Evolutionary conservation across 2,113 vertebrate species (phyloP).

Genomic region (Otus sunia): DNA sequence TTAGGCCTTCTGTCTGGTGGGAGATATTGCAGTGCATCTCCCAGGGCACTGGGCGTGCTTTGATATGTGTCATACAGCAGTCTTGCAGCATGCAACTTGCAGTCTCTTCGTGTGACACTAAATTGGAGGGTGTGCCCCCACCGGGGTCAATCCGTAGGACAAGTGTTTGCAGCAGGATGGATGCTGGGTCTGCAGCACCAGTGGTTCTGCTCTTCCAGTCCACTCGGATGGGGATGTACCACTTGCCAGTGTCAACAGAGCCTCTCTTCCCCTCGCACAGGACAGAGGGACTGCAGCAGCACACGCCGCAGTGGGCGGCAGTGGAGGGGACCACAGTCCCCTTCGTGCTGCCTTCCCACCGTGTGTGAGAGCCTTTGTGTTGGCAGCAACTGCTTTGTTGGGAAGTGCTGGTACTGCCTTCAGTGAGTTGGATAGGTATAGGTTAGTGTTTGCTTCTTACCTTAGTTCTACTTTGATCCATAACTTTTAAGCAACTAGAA

Average conservation of each 20-base stretch:
- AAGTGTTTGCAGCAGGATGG: not conserved
- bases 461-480: not conserved
- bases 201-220: not conserved
- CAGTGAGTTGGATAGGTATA: not conserved
- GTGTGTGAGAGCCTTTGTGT: rapidly evolving
- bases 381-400: not conserved
- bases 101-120: not conserved
- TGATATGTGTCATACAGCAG: not conserved
- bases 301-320: rapidly evolving
- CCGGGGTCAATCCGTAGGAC: rapidly evolving
- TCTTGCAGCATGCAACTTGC: rapidly evolving
- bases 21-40: not conserved
- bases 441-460: not conserved
- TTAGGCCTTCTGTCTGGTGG: not conserved
- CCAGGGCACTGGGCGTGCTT: not conserved
- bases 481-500: not conserved
- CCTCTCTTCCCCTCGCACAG: not conserved
- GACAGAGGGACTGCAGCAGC: not conserved
- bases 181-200: not conserved
- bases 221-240: rapidly evolving
- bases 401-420: not conserved
- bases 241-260: not conserved
- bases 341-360: not conserved
- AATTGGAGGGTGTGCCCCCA: not conserved
- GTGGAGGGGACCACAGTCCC: rapidly evolving